Percentiles rank a stretch among this genome's conserved stretches.
These are phyloP conservation scores for Sceloporus tristichus DNA, from an alignment of 2,113 vertebrate species.

Conservation along the genomic window DNA sequence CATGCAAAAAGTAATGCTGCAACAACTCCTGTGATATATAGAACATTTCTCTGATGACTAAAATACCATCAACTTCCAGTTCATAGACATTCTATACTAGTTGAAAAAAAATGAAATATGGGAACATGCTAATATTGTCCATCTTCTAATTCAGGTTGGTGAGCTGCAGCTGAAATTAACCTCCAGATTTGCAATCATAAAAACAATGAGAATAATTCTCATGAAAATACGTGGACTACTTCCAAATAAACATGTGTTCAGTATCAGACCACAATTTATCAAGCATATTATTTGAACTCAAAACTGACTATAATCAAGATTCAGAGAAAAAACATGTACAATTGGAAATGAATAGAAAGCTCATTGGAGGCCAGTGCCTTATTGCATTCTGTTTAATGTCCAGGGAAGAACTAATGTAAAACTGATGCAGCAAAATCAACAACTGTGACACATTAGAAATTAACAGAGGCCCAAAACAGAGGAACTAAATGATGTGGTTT, in stretches of 20 bases:
- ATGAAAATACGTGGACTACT: neutral
- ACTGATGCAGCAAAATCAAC: neutral
- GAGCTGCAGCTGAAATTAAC: too few species aligned
- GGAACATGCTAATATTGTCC: too few species aligned
- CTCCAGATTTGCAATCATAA: neutral
- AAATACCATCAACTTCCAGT: too few species aligned
- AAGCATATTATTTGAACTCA: neutral
- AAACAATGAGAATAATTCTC: neutral
- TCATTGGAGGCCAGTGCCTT: neutral
- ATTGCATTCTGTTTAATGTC: neutral
- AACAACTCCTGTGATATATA: too few species aligned
- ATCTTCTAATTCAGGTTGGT: too few species aligned
- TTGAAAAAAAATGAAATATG: too few species aligned
- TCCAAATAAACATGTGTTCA: neutral
- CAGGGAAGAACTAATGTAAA: too few species aligned
- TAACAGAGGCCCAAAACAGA: too few species aligned
- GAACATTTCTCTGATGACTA: too few species aligned
- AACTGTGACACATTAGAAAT: neutral
- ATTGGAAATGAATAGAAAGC: neutral
- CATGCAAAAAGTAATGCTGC: too few species aligned
- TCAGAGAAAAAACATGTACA: neutral
- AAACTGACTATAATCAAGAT: neutral
- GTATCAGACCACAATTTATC: neutral
- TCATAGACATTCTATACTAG: too few species aligned
- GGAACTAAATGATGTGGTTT: too few species aligned